Evolutionary conservation across 2,888 invertebrate genomes (phyloP).

Genomic region (Plutella xylostella): DNA sequence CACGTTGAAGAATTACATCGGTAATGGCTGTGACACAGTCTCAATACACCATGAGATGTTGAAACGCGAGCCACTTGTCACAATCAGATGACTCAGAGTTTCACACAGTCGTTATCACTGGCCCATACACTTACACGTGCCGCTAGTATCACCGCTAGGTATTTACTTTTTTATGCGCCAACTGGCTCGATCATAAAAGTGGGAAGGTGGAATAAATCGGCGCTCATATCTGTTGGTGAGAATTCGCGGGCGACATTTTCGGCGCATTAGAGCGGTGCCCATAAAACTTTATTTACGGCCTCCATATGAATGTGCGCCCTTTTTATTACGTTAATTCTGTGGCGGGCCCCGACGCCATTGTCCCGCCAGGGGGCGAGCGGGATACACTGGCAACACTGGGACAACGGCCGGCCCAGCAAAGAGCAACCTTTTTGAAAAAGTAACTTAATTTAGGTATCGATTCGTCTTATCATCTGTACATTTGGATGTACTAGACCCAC

Average conservation of each 20-base stretch:
- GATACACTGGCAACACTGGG: too few relatives aligned
- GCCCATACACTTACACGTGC: too few relatives aligned
- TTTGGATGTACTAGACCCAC: not conserved
- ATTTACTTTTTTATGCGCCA: not conserved
- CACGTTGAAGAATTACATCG: not conserved
- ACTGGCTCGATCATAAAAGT: not conserved
- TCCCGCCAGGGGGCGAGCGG: conserved; percentile 2
- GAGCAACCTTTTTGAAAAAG: too few relatives aligned
- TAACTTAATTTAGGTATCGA: too few relatives aligned
- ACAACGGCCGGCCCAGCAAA: too few relatives aligned
- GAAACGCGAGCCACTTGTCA: not conserved
- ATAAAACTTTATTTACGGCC: conserved; percentile 62
- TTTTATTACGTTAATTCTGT: conserved; percentile 63
- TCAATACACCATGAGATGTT: not conserved
- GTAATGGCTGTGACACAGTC: not conserved
- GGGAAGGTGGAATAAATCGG: conserved; percentile 1
- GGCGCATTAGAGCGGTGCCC: conserved; percentile 51
- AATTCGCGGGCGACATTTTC: conserved; percentile 40
- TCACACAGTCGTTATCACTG: too few relatives aligned
- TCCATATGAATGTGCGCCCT: conserved; percentile 44
- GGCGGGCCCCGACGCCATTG: conserved; percentile 19
- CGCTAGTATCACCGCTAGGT: not conserved
- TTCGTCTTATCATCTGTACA: too few relatives aligned
- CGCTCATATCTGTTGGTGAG: not conserved
- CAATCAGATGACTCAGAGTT: too few relatives aligned